These are phyloP conservation scores for Pseudomyrmex pallidus DNA, from an alignment of 1,140 invertebrate genomes.

Conservation along the genomic window DNA sequence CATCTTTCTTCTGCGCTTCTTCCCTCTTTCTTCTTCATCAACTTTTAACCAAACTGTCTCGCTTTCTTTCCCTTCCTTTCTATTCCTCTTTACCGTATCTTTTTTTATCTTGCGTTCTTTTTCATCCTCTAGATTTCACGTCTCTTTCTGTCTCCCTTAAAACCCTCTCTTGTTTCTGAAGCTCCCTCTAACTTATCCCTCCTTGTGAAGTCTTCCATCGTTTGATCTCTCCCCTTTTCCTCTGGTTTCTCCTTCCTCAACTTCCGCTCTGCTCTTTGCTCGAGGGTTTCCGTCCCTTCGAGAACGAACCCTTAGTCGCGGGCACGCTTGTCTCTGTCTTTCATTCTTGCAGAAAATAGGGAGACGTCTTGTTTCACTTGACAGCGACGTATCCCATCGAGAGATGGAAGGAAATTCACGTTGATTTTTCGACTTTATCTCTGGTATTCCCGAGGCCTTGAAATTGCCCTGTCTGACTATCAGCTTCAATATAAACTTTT, in stretches of 20 bases:
- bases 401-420: constrained; percentile 62
- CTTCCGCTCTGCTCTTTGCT: neutral
- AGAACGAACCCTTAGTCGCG: constrained; percentile 56
- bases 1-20: constrained; percentile 8
- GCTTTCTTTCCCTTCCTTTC: constrained; percentile 26
- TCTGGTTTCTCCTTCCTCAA: constrained; percentile 6
- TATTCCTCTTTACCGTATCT: neutral
- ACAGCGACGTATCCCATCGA: constrained; percentile 54
- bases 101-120: neutral
- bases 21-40: constrained; percentile 21
- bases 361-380: constrained; percentile 56
- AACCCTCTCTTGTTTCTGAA: constrained; percentile 18
- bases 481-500: neutral
- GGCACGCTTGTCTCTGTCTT: constrained; percentile 19
- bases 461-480: constrained; percentile 54
- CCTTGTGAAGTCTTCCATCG: neutral
- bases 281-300: constrained; percentile 8
- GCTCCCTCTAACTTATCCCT: neutral
- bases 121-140: neutral
- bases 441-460: constrained; percentile 28
- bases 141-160: constrained; percentile 23
- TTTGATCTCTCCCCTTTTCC: constrained; percentile 26
- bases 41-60: constrained; percentile 31
- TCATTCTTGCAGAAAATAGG: constrained; percentile 36
- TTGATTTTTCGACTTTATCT: constrained; percentile 63